Conservation (phyloP, 2,888 invertebrate genomes). For the Rhabditoides inermis region DNA sequence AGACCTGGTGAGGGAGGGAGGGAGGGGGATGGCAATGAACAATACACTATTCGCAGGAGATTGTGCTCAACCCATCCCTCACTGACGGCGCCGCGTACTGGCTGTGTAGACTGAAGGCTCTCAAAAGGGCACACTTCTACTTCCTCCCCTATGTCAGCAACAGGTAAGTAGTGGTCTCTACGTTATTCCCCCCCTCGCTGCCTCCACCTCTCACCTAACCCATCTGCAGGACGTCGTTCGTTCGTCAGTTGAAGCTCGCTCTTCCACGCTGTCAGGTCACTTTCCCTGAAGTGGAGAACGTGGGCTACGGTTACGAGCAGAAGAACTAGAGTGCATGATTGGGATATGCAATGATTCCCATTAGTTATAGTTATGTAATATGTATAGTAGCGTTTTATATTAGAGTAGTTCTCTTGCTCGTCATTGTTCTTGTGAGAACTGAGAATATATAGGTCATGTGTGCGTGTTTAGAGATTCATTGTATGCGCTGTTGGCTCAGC, state of each 20-base stretch:
- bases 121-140: slow-evolving; percentile 38
- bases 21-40: too few species aligned
- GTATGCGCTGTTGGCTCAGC: too few species aligned
- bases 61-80: slow-evolving; percentile 38
- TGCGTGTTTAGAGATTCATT: too few species aligned
- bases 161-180: slow-evolving; percentile 32
- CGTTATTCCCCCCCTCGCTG: slow-evolving; percentile 46
- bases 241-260: slow-evolving; percentile 37
- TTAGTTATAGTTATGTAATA: too few species aligned
- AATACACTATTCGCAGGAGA: too few species aligned
- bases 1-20: slow-evolving; percentile 38
- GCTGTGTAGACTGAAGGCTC: slow-evolving; percentile 29
- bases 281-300: slow-evolving; percentile 35
- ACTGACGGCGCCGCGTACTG: slow-evolving; percentile 39
- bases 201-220: too few species aligned
- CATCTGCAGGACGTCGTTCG: slow-evolving; percentile 31
- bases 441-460: too few species aligned
- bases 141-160: slow-evolving; percentile 42
- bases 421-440: too few species aligned
- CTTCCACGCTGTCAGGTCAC: slow-evolving; percentile 31
- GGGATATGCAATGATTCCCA: too few species aligned
- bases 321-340: too few species aligned
- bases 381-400: too few species aligned
- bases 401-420: too few species aligned
- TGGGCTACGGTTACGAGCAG: slow-evolving; percentile 43